Conservation (phyloP, 2,797 vertebrate genomes). For the Denticeps clupeoides region DNA sequence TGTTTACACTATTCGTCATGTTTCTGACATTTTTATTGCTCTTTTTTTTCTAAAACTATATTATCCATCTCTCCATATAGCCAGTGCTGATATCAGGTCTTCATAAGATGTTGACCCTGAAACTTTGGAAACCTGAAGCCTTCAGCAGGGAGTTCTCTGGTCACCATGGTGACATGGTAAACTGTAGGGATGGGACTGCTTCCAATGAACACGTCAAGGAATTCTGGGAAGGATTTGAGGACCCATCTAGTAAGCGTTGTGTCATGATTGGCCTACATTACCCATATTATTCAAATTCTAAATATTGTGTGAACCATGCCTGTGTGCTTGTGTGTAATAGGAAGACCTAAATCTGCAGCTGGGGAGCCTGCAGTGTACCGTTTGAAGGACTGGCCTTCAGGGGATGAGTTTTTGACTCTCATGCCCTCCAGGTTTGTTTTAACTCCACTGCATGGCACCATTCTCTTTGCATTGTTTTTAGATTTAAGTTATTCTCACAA, state of each 20-base stretch:
- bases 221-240: conserved; percentile 99
- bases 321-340: conserved; percentile 39
- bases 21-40: background rate
- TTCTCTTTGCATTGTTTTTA: too few relatives aligned
- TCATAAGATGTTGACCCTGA: conserved; percentile 79
- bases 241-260: conserved; percentile 78
- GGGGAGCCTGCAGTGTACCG: conserved; percentile 86
- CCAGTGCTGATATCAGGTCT: conserved; percentile 87
- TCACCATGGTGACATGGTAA: conserved; percentile 89
- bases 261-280: conserved; percentile 23
- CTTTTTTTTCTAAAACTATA: background rate
- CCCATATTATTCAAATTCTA: background rate
- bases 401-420: conserved; percentile 92
- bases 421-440: conserved; percentile 81
- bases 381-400: conserved; percentile 93
- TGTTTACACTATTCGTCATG: background rate
- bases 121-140: conserved; percentile 86
- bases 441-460: background rate
- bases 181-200: conserved; percentile 88
- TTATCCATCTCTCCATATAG: conserved; percentile 42
- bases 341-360: conserved; percentile 81
- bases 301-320: too few relatives aligned
- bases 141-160: conserved; percentile 90
- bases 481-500: too few relatives aligned
- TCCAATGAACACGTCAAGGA: conserved; percentile 87